Evolutionary conservation across 1,140 invertebrate species (phyloP).

Genomic region (Sarcophaga bullata): DNA sequence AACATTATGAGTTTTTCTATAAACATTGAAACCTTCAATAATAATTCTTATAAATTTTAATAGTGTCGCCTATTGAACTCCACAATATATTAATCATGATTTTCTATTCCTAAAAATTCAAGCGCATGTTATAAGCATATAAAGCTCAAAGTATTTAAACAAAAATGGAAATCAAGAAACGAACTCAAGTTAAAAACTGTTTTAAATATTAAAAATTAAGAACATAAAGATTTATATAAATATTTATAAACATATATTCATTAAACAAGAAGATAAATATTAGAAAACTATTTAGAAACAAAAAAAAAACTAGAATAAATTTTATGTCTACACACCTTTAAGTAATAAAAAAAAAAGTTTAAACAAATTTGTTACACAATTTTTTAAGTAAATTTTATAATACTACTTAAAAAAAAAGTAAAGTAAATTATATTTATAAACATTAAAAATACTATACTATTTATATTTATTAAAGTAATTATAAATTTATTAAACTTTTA

Average conservation of each 20-base stretch:
- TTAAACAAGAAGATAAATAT: slow-evolving; percentile 18
- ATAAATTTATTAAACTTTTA: no score
- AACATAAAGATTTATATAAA: slow-evolving; percentile 29
- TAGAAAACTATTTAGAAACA: slow-evolving; percentile 26
- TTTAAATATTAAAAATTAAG: slow-evolving; percentile 4
- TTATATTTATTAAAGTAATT: neutral
- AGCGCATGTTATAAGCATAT: neutral
- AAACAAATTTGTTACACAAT: slow-evolving; percentile 16
- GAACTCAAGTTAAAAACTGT: slow-evolving; percentile 40
- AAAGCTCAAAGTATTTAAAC: slow-evolving; percentile 6
- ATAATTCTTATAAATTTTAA: no score
- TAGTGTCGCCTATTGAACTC: neutral
- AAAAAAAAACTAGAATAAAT: neutral
- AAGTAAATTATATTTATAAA: neutral
- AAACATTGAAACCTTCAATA: no score
- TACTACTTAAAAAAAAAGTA: neutral
- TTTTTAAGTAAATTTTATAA: slow-evolving; percentile 2
- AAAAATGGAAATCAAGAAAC: slow-evolving; percentile 22
- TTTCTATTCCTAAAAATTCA: neutral
- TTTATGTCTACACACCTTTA: slow-evolving; percentile 20
- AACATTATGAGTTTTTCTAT: no score
- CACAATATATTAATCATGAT: neutral
- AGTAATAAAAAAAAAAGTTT: neutral
- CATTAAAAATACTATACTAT: neutral
- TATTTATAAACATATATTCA: slow-evolving; percentile 32